Conservation (phyloP, 2,797 vertebrate species). For the Malacoraja senta region DNA sequence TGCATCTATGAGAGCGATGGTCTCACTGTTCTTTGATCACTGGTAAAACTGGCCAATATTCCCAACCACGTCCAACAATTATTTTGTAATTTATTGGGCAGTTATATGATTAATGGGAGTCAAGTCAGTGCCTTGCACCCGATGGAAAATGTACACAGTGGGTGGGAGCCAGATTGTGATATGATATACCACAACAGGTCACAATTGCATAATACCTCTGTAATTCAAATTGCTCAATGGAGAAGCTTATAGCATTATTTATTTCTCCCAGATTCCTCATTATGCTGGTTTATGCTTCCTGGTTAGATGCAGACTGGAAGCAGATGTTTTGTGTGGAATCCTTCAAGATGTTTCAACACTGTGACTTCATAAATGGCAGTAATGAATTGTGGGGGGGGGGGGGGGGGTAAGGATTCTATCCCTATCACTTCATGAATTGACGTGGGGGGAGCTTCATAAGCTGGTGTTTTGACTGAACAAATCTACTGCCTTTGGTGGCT, state of each 20-base stretch:
- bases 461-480: background rate
- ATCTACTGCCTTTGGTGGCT: background rate
- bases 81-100: no score
- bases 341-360: background rate
- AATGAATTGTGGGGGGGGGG: background rate
- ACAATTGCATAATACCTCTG: background rate
- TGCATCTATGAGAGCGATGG: background rate
- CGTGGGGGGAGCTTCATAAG: background rate
- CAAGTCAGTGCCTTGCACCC: no score
- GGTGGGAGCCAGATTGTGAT: background rate
- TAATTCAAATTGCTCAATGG: background rate
- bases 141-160: background rate
- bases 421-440: background rate
- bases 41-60: no score
- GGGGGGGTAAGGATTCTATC: background rate
- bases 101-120: no score
- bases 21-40: no score
- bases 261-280: background rate
- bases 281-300: background rate
- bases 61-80: no score
- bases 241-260: background rate
- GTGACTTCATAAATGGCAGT: conserved; percentile 15
- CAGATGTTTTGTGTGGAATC: background rate
- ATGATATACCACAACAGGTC: background rate
- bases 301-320: background rate